phyloP scores from a whole-genome alignment of 2,113 vertebrate genomes.

The Peromyscus polionotus region DNA sequence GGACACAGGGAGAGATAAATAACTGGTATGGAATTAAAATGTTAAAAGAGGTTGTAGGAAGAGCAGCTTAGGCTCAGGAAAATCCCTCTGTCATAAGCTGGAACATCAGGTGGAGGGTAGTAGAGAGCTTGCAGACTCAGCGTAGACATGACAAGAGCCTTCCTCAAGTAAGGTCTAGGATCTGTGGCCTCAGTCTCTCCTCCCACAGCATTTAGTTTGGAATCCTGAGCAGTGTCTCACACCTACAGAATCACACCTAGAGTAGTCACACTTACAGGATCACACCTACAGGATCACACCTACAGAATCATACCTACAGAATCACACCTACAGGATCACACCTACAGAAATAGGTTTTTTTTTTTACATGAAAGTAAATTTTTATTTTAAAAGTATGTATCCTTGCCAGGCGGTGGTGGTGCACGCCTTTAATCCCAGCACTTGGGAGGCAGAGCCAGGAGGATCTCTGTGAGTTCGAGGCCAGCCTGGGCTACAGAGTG shows the following conservation, averaged over 20 bases:
- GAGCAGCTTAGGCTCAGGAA: not conserved
- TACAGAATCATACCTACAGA: no score
- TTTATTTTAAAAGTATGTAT: no score
- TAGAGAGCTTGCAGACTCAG: not conserved
- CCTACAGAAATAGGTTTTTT: not conserved
- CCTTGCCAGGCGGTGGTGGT: no score
- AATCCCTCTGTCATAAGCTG: not conserved
- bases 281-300: no score
- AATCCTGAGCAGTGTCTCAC: not conserved
- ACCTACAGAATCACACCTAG: no score
- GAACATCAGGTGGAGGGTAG: not conserved
- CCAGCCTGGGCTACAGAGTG: no score
- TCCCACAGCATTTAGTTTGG: not conserved
- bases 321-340: no score
- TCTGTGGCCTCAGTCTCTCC: not conserved
- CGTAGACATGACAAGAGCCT: not conserved
- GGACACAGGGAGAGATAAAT: not conserved
- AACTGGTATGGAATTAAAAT: not conserved
- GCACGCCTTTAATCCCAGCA: no score
- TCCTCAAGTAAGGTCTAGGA: not conserved
- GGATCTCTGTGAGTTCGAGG: no score
- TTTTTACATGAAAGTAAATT: not conserved
- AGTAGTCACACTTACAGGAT: no score
- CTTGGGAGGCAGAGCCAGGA: no score
- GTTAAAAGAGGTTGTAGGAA: not conserved